These are phyloP conservation scores for Lepidurus arcticus DNA, from an alignment of 1,140 invertebrate genomes.

Conservation along the genomic window DNA sequence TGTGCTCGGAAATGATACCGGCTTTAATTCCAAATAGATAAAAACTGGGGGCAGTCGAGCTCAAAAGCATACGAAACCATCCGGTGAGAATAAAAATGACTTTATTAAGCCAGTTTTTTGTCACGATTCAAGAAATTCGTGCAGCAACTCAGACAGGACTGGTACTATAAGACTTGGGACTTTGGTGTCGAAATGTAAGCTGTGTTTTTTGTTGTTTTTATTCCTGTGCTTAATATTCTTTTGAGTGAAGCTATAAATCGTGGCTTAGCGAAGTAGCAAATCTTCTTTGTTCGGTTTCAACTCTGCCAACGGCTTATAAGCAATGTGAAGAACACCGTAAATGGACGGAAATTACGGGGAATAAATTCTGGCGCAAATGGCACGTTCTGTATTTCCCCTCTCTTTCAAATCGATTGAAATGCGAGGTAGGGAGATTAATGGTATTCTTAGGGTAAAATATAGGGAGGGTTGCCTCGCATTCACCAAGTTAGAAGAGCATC, in stretches of 20 bases:
- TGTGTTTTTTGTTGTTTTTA: background rate
- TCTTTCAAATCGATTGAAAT: background rate
- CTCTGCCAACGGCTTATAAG: background rate
- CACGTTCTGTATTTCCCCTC: background rate
- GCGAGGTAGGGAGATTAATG: slow-evolving; percentile 6
- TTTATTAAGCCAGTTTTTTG: too few relatives aligned
- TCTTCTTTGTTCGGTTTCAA: background rate
- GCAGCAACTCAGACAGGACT: too few relatives aligned
- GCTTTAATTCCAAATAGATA: too few relatives aligned
- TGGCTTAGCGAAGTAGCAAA: background rate
- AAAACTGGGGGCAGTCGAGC: too few relatives aligned
- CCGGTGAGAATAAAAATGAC: too few relatives aligned
- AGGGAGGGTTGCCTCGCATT: background rate
- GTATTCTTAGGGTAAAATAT: background rate
- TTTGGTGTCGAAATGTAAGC: too few relatives aligned
- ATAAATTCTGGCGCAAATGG: background rate
- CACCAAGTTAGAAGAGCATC: background rate
- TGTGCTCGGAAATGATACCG: too few relatives aligned
- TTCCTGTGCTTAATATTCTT: background rate
- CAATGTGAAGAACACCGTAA: background rate
- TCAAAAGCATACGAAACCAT: too few relatives aligned
- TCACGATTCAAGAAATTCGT: too few relatives aligned
- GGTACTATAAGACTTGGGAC: too few relatives aligned
- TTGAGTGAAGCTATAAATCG: slow-evolving; percentile 5
- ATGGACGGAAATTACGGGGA: background rate